Evolutionary conservation across 1,140 invertebrate genomes (phyloP).

Genomic region (Pseudomyrmex flavicornis): DNA sequence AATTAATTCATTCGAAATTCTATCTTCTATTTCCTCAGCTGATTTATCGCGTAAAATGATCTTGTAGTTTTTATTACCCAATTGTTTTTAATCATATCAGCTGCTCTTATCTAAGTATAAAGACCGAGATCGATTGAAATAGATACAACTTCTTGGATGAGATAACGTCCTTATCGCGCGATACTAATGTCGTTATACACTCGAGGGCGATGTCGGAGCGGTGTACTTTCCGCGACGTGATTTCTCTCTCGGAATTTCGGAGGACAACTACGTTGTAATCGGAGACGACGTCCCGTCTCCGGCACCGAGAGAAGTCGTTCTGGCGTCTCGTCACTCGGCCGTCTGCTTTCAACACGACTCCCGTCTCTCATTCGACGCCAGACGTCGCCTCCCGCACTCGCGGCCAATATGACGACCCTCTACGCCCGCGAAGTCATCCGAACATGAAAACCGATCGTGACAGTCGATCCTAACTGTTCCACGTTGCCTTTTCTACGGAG

Average conservation of each 20-base stretch:
- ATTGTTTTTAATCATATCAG: neutral
- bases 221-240: slow-evolving; percentile 57
- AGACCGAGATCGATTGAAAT: slow-evolving; percentile 17
- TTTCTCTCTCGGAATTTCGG: slow-evolving; percentile 71
- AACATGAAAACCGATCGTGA: slow-evolving; percentile 75
- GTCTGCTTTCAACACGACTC: slow-evolving; percentile 78
- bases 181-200: slow-evolving; percentile 50
- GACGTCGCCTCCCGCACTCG: slow-evolving; percentile 70
- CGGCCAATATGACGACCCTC: slow-evolving; percentile 71
- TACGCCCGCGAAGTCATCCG: slow-evolving; percentile 66
- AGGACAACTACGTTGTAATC: slow-evolving; percentile 74
- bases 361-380: slow-evolving; percentile 79
- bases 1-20: neutral
- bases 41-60: neutral
- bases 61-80: neutral
- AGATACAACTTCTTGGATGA: neutral
- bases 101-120: neutral
- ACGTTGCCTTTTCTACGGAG: slow-evolving; percentile 25
- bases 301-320: slow-evolving; percentile 69
- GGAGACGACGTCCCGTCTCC: slow-evolving; percentile 78
- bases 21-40: neutral
- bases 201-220: slow-evolving; percentile 9
- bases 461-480: slow-evolving; percentile 73
- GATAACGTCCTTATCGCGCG: slow-evolving; percentile 40
- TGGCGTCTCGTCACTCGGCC: slow-evolving; percentile 80